Conservation (phyloP, 1,140 invertebrate genomes). For the Cyclargus thomasi region DNA sequence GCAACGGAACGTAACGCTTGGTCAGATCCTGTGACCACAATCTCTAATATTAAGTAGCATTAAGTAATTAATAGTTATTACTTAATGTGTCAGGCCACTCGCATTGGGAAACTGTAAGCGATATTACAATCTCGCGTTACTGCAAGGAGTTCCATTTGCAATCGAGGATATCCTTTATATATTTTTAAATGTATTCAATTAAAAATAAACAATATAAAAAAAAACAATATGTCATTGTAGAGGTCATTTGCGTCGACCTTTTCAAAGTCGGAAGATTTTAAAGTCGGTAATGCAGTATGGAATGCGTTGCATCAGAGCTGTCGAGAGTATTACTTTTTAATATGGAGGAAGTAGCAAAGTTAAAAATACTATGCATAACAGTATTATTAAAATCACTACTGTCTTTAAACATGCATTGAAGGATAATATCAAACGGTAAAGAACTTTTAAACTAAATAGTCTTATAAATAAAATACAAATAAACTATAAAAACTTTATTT, state of each 20-base stretch:
- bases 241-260: neutral
- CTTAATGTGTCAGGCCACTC: neutral
- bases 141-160: neutral
- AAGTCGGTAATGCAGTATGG: too few relatives aligned
- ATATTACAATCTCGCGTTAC: neutral
- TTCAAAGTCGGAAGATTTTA: too few relatives aligned
- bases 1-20: conserved; percentile 42
- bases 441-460: neutral
- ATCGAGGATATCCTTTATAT: neutral
- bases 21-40: conserved; percentile 29
- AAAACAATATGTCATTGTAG: neutral
- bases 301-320: too few relatives aligned
- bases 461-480: neutral
- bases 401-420: too few relatives aligned
- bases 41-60: neutral
- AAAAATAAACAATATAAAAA: too few relatives aligned
- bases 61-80: neutral
- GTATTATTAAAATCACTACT: too few relatives aligned
- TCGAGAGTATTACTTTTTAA: too few relatives aligned
- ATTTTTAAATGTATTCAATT: neutral
- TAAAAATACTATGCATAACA: too few relatives aligned
- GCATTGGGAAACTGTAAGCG: neutral
- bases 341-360: too few relatives aligned
- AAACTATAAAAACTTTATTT: neutral
- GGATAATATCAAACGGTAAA: too few relatives aligned